A percentile compares a stretch with the other conserved stretches of the same genome.
Evolutionary conservation across 2,797 vertebrate genomes (phyloP).

Genomic region (Typhlichthys subterraneus): DNA sequence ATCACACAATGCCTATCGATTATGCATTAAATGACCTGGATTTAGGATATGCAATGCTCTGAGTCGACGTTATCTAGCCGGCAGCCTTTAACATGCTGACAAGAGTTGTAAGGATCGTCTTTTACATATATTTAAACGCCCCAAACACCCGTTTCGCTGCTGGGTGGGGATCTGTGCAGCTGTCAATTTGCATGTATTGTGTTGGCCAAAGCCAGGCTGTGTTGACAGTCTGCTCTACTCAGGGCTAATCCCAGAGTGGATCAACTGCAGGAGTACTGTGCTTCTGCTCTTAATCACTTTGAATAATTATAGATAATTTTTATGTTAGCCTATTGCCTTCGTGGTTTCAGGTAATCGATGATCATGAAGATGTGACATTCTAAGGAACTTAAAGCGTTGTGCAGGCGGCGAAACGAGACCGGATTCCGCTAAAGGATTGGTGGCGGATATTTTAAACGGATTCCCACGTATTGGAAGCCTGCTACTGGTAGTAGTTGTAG

Average conservation of each 20-base stretch:
- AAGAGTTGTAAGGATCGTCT: slow-evolving; percentile 42
- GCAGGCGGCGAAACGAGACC: slow-evolving; percentile 25
- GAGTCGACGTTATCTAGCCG: neutral
- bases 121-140: slow-evolving; percentile 43
- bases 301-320: neutral
- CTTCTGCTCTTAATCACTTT: neutral
- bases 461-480: slow-evolving; percentile 37
- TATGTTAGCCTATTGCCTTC: neutral
- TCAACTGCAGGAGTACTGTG: neutral
- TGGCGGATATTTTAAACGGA: slow-evolving; percentile 56
- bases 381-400: slow-evolving; percentile 8
- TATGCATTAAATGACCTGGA: slow-evolving; percentile 48
- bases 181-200: slow-evolving; percentile 74
- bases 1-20: slow-evolving; percentile 9
- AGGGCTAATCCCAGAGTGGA: neutral
- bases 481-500: slow-evolving; percentile 6
- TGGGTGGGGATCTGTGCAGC: slow-evolving; percentile 68
- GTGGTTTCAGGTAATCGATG: neutral
- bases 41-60: slow-evolving; percentile 47
- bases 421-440: slow-evolving; percentile 38
- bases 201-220: slow-evolving; percentile 61
- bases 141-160: slow-evolving; percentile 43
- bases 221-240: neutral
- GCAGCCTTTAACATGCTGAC: slow-evolving; percentile 5
- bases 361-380: slow-evolving; percentile 20